Evolutionary conservation across 2,797 vertebrate genomes (phyloP).

Genomic region (Pyrocephalus nanus): DNA sequence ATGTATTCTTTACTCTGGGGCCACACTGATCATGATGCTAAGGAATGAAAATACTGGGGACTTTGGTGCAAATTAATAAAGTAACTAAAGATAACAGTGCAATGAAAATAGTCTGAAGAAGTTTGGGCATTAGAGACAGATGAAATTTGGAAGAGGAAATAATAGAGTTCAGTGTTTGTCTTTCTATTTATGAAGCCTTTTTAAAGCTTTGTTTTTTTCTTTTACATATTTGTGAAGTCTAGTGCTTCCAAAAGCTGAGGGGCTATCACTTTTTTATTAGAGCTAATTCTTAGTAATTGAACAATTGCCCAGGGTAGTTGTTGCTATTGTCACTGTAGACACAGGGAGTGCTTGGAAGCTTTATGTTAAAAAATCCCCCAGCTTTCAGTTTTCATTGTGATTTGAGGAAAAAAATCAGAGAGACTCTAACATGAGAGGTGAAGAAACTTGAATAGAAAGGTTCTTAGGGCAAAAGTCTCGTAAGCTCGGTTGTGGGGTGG

Average conservation of each 20-base stretch:
- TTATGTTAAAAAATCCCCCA: neutral
- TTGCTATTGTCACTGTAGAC: neutral
- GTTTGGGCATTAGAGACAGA: slow-evolving; percentile 55
- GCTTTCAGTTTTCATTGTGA: neutral
- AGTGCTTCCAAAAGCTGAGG: neutral
- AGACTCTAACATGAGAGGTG: neutral
- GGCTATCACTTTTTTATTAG: neutral
- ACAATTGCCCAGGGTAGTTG: neutral
- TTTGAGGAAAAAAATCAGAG: neutral
- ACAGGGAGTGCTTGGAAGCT: fast-evolving
- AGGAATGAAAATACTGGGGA: slow-evolving; percentile 64
- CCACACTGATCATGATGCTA: slow-evolving; percentile 69
- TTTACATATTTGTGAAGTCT: neutral
- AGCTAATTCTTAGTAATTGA: neutral
- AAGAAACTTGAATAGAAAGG: neutral
- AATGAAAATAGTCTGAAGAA: slow-evolving; percentile 60
- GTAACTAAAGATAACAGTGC: slow-evolving; percentile 64
- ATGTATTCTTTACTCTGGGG: slow-evolving; percentile 80
- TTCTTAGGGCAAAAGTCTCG: neutral
- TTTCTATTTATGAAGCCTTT: neutral
- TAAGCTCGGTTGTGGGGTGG: neutral
- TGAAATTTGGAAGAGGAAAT: slow-evolving; percentile 37
- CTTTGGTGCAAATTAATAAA: slow-evolving; percentile 76
- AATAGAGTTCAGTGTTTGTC: neutral
- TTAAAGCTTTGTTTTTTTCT: neutral